phyloP scores from a whole-genome alignment of 2,113 vertebrate species.

The Laticauda colubrina region DNA sequence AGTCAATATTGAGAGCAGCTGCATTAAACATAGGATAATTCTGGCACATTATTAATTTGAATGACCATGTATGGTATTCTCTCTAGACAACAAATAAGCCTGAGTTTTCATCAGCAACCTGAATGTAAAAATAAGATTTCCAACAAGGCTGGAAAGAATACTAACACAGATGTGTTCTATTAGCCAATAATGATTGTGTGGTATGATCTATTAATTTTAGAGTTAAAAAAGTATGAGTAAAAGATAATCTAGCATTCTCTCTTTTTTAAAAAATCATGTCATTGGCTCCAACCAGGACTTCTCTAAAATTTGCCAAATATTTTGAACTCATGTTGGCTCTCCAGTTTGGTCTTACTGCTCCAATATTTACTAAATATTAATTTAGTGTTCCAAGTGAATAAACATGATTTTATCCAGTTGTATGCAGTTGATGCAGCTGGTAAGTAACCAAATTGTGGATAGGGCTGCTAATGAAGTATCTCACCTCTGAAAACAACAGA shows the following conservation, averaged over 20 bases:
- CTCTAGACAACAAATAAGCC: constrained; percentile 76
- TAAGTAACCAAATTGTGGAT: neutral
- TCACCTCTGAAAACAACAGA: neutral
- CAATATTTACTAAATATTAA: neutral
- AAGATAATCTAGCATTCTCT: neutral
- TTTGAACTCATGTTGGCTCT: neutral
- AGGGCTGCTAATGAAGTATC: neutral
- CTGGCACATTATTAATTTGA: constrained; percentile 79
- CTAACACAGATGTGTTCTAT: constrained; percentile 71
- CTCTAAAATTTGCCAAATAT: neutral
- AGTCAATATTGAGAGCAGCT: constrained; percentile 81
- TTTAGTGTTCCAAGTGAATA: neutral
- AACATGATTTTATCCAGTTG: neutral
- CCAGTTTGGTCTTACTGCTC: neutral
- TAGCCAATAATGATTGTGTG: constrained; percentile 73
- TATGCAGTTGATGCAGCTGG: neutral
- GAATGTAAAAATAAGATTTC: constrained; percentile 71
- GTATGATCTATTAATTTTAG: constrained; percentile 60
- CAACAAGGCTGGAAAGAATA: constrained; percentile 71
- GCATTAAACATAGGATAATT: constrained; percentile 79
- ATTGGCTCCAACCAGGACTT: constrained; percentile 8
- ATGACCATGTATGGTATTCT: constrained; percentile 74
- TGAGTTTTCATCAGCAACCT: constrained; percentile 73
- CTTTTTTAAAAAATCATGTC: constrained; percentile 44
- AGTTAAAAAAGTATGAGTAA: constrained; percentile 56